Conservation (phyloP, 2,113 vertebrate species). For the Andinoacara biseriatus region DNA sequence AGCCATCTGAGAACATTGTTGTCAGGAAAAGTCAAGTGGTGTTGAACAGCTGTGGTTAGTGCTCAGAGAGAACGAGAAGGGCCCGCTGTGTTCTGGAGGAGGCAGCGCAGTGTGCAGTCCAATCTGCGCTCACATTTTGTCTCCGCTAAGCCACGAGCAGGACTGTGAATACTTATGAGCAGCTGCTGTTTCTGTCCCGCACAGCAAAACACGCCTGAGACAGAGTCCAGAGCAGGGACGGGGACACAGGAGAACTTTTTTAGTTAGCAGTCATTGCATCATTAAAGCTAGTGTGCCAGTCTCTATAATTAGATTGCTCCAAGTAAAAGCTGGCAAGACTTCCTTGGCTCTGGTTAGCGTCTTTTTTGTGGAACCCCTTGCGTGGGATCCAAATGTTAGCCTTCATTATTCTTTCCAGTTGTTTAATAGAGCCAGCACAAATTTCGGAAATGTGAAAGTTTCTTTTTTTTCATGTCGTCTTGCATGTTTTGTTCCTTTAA, state of each 20-base stretch:
- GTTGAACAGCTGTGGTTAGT: constrained; percentile 70
- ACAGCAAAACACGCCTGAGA: constrained; percentile 28
- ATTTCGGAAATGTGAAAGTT: not conserved
- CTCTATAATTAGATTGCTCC: constrained; percentile 66
- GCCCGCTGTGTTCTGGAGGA: constrained; percentile 57
- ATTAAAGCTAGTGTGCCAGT: constrained; percentile 58
- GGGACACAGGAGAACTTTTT: constrained; percentile 1
- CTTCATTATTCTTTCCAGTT: constrained; percentile 34
- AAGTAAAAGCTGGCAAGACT: constrained; percentile 42
- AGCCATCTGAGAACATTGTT: constrained; percentile 68
- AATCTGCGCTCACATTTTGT: constrained; percentile 47
- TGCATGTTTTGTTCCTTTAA: constrained; percentile 34
- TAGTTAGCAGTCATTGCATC: constrained; percentile 63
- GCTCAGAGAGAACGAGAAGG: constrained; percentile 51
- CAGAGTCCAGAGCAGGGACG: constrained; percentile 6
- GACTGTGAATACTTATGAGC: constrained; percentile 71
- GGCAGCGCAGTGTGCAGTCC: constrained; percentile 39
- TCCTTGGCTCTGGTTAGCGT: constrained; percentile 40
- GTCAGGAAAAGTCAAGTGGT: constrained; percentile 72
- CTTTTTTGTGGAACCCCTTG: constrained; percentile 28
- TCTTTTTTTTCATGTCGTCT: constrained; percentile 11
- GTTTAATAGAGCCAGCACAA: constrained; percentile 8
- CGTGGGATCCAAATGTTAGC: constrained; percentile 15
- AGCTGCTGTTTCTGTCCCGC: constrained; percentile 64
- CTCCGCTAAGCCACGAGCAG: constrained; percentile 56